phyloP scores from a whole-genome alignment of 2,113 vertebrate species.

The Nycticryphes semicollaris region DNA sequence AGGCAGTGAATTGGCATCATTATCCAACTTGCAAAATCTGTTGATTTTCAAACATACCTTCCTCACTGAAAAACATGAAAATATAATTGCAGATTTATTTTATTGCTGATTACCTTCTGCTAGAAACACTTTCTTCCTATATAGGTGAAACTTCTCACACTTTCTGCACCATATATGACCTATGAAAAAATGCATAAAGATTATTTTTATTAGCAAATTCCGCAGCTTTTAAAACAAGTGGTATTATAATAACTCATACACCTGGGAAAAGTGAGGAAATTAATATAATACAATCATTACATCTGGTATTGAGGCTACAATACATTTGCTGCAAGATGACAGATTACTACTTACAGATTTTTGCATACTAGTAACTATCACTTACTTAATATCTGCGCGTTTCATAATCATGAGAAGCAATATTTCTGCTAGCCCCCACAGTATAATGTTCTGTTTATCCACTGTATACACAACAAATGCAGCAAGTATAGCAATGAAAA shows the following conservation, averaged over 20 bases:
- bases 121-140: not conserved
- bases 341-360: not conserved
- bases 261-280: slow-evolving; percentile 68
- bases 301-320: not conserved
- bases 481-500: not conserved
- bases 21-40: not conserved
- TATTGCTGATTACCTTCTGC: not conserved
- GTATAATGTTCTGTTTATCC: not conserved
- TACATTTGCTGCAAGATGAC: slow-evolving; percentile 28
- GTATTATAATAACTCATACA: slow-evolving; percentile 48
- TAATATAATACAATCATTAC: slow-evolving; percentile 27
- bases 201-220: slow-evolving; percentile 60
- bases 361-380: not conserved
- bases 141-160: not conserved
- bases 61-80: not conserved
- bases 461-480: not conserved
- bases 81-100: not conserved
- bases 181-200: slow-evolving; percentile 25
- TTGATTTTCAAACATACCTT: not conserved
- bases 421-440: not conserved
- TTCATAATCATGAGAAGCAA: not conserved
- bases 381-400: not conserved
- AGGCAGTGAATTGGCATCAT: not conserved
- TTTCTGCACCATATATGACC: not conserved
- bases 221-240: slow-evolving; percentile 39